Percentiles rank a stretch among this genome's conserved stretches.
phyloP scores from a whole-genome alignment of 2,888 invertebrate species.

The Villa cingulata region DNA sequence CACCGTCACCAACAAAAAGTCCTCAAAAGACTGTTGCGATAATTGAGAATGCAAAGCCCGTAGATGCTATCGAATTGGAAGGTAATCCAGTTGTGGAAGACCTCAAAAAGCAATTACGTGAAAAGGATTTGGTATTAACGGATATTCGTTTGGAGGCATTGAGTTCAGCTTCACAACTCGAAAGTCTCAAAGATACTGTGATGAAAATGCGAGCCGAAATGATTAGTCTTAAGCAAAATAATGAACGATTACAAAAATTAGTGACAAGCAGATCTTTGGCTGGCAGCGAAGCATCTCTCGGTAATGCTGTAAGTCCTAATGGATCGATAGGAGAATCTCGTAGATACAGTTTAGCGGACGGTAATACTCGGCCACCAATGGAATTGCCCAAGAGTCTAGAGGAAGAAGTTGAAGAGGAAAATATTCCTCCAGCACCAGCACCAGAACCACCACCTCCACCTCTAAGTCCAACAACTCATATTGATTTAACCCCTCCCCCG shows the following conservation, averaged over 20 bases:
- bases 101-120: conserved; percentile 81
- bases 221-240: conserved; percentile 91
- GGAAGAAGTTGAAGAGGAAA: conserved; percentile 34
- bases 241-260: conserved; percentile 81
- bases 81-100: conserved; percentile 51
- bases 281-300: conserved; percentile 47
- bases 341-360: conserved; percentile 46
- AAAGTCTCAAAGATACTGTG: conserved; percentile 90
- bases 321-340: conserved; percentile 41
- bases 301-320: conserved; percentile 36
- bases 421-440: conserved; percentile 30
- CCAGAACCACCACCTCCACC: conserved; percentile 34
- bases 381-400: conserved; percentile 33
- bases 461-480: conserved; percentile 32
- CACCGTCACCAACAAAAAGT: conserved; percentile 32
- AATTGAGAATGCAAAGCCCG: conserved; percentile 36
- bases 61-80: conserved; percentile 35
- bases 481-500: conserved; percentile 35
- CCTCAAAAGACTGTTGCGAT: conserved; percentile 37
- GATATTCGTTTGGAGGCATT: conserved; percentile 93
- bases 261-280: conserved; percentile 54
- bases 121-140: conserved; percentile 91
- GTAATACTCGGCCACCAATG: conserved; percentile 35
- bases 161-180: conserved; percentile 92
- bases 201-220: conserved; percentile 93